Base-by-base conservation (phyloP, 53 echinoderm and acorn worm species). In the Zoroaster sp. region DNA sequence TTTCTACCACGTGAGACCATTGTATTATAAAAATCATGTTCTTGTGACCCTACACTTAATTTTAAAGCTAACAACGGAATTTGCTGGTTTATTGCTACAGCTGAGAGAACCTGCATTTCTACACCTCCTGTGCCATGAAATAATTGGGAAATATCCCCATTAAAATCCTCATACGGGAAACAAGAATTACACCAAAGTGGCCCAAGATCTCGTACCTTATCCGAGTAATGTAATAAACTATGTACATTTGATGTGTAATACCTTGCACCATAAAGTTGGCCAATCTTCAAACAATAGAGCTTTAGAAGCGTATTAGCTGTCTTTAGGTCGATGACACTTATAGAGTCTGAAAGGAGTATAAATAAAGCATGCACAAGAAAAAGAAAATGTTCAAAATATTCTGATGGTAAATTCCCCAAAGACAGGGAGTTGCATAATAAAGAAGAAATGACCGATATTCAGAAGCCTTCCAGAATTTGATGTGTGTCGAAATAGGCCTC, bases 131-230 rank as follows among this genome's bases (percentile, higher is more conserved):
- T 40, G 8, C 40, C 41, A 75, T 75, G 40, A 28, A 75, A 75
- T 40, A 40, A 42, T 20, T 75, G 35, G 5, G 42, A 15, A 8
- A 75, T n/a, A 39, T 75, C 75, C 17, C 75, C 75, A 75, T 75
- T 75, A 44, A 40, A 75, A 40, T 75, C 87, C 44, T 91, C 87
- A 79, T 40, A 87, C 10, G 71, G 51, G 40, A 87, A 92, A 44
- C 92, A 88, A 1, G 92, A 92, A 42, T 81, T 45, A 6, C 78
- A 67, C 88, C 73, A 92, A 69, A 88, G 82, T 12, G 88, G 82
- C 5, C 92, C 92, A 17, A 88, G 32, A 45, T 87, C 34, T 15
- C 68, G 36, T 2, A 92, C 88, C 7, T 53, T 72, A 25, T 92
- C 76, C 9, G 68, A 49, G 65, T 80, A 45, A 74, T 81, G 88